phyloP scores from a whole-genome alignment of 2,888 invertebrate genomes.

The Perizoma flavofasciatum region DNA sequence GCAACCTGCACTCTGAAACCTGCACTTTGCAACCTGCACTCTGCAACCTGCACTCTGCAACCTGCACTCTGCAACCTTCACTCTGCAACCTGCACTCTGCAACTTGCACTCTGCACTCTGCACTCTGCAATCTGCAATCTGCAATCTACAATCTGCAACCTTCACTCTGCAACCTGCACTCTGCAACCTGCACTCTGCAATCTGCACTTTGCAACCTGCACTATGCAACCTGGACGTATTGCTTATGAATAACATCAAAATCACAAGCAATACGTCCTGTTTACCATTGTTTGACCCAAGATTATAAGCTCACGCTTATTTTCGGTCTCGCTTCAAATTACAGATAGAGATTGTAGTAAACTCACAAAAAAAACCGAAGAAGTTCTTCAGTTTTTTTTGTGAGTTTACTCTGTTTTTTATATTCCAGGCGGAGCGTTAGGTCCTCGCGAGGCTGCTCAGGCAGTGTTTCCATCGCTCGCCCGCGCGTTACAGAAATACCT shows the following conservation, averaged over 20 bases:
- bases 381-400: too few species aligned
- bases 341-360: too few species aligned
- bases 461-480: conserved; percentile 98
- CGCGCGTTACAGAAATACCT: conserved; percentile 98
- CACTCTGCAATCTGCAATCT: background rate
- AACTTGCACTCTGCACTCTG: background rate
- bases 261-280: too few species aligned
- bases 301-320: too few species aligned
- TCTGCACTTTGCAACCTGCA: too few species aligned
- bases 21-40: background rate
- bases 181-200: background rate
- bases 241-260: too few species aligned
- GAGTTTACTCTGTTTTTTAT: background rate
- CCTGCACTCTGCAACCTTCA: background rate
- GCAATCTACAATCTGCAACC: background rate
- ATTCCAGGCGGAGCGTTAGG: conserved; percentile 90
- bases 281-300: too few species aligned
- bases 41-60: background rate
- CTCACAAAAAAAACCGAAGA: too few species aligned
- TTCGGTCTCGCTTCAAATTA: background rate
- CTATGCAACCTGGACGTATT: too few species aligned
- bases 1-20: too few species aligned
- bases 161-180: too few species aligned
- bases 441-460: conserved; percentile 98
- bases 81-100: background rate